Percentiles rank a stretch among this genome's conserved stretches.
Evolutionary conservation across 2,113 vertebrate genomes (phyloP).

Genomic region (Sceloporus undulatus): DNA sequence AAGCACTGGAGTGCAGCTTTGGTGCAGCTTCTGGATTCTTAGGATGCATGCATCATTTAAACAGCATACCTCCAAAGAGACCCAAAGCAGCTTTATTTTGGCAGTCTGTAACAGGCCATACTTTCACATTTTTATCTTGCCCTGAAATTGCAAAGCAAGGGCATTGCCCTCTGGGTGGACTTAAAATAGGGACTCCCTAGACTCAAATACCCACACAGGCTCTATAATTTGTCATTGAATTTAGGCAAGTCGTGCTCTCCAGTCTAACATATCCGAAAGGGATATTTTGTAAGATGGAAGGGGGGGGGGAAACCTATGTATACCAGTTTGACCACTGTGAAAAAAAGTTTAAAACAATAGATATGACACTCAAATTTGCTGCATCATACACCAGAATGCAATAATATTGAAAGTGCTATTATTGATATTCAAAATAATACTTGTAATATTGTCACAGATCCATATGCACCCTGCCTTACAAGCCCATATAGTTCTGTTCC

Average conservation of each 20-base stretch:
- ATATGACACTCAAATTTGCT: background rate
- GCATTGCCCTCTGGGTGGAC: background rate
- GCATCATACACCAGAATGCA: background rate
- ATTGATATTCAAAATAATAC: background rate
- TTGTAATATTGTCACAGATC: background rate
- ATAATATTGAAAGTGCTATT: background rate
- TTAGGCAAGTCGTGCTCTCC: background rate
- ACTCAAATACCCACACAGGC: background rate
- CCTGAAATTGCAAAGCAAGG: background rate
- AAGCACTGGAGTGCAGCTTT: no score
- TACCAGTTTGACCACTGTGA: background rate
- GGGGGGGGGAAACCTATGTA: background rate
- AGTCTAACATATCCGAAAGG: background rate
- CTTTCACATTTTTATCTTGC: background rate
- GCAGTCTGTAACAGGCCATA: no score
- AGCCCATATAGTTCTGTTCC: background rate
- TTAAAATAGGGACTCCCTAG: background rate
- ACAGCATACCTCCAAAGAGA: no score
- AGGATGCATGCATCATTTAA: no score
- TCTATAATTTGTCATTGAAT: background rate
- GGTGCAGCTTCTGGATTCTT: no score
- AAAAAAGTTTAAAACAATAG: background rate
- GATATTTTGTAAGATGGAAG: background rate
- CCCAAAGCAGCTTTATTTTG: no score
- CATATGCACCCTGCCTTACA: background rate